Evolutionary conservation across 2,888 invertebrate genomes (phyloP).

Genomic region (Hirudinaria manillensis): DNA sequence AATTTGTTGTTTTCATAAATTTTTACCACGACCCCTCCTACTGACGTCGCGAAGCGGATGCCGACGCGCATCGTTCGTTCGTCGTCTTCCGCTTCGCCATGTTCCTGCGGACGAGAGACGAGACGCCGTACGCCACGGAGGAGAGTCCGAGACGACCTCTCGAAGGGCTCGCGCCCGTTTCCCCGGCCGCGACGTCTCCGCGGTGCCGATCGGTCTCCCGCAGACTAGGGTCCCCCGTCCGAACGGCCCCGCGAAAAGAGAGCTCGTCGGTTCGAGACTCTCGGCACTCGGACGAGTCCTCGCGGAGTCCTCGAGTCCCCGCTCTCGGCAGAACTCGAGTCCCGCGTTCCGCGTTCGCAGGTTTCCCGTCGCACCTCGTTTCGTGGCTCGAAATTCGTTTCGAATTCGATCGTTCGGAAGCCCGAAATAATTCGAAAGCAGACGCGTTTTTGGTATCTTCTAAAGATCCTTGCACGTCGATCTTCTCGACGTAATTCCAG

Average conservation of each 20-base stretch:
- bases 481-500: constrained; percentile 13
- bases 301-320: not conserved
- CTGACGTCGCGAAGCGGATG: not conserved
- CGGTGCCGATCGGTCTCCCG: no score
- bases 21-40: no score
- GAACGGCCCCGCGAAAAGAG: no score
- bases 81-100: constrained; percentile 7
- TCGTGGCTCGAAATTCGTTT: no score
- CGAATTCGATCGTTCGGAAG: no score
- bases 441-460: not conserved
- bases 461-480: not conserved
- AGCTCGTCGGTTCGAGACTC: not conserved
- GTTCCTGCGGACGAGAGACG: not conserved
- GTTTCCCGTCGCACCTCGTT: no score
- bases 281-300: not conserved
- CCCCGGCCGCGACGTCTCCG: no score
- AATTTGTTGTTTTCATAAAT: no score
- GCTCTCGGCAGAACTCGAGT: not conserved
- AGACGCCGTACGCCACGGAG: not conserved
- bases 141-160: not conserved
- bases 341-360: not conserved
- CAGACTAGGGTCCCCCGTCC: no score
- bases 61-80: not conserved
- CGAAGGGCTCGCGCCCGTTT: not conserved
- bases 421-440: no score